These are phyloP conservation scores for Acipenser oxyrinchus DNA, from an alignment of 2,797 vertebrate genomes.

Conservation along the genomic window DNA sequence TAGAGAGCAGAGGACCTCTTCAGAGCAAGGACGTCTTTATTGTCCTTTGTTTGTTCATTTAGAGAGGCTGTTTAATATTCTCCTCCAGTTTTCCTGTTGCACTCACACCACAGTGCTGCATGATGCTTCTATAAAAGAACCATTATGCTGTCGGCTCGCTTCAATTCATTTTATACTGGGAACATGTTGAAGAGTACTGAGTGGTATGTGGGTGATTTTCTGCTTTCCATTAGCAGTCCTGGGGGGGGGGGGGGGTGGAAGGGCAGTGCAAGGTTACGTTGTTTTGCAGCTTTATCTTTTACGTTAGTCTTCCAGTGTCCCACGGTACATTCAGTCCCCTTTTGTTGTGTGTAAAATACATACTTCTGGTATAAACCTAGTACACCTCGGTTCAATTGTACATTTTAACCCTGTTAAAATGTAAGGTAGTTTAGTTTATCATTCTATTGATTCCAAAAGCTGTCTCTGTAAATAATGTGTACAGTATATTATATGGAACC, in stretches of 20 bases:
- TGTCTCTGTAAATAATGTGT: no score
- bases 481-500: no score
- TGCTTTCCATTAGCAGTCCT: not conserved
- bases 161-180: not conserved
- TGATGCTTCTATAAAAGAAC: not conserved
- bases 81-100: not conserved
- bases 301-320: no score
- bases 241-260: not conserved
- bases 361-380: no score
- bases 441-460: no score
- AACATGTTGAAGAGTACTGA: not conserved
- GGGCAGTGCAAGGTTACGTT: not conserved
- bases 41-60: not conserved
- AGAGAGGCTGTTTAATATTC: slow-evolving; percentile 1
- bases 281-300: not conserved
- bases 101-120: not conserved
- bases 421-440: no score
- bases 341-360: no score
- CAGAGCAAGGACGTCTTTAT: not conserved
- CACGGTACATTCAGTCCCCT: no score
- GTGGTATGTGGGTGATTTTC: not conserved
- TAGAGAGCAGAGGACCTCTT: not conserved
- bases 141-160: not conserved
- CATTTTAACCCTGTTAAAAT: no score
- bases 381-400: no score